Base-by-base conservation (phyloP, 2,797 vertebrate species). In the Takifugu ocellatus region DNA sequence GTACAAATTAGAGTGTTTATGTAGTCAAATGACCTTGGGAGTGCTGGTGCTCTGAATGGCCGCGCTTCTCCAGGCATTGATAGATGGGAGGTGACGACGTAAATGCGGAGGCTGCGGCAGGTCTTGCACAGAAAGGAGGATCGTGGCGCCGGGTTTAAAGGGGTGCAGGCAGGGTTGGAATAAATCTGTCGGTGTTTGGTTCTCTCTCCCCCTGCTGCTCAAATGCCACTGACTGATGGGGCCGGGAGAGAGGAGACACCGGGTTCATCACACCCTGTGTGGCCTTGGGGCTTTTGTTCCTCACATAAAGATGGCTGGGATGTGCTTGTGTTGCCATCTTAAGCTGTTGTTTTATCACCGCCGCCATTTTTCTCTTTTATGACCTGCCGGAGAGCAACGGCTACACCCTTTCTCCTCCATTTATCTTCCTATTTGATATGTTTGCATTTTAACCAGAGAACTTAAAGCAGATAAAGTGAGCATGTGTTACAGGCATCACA, bases 1-100 rank as follows among this genome's bases (percentile, higher is more conserved):
- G 59, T 50, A 69, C 84, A 71, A 84, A 90, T 83, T 74, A 74
- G 66, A 33, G 52, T 87, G 74, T 85, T 88, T 87, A 86, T 62
- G 75, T 58, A 81, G 79, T 84, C 61, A 82, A 79, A 80, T 75
- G 72, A 85, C 68, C 51, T 54, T 66, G 53, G 77, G 78, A 76
- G 76, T 9, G 62, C 58, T 70, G 70, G 15, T 53, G 70, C 69
- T 64, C 73, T 79, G 68, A 85, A 81, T 77, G 80, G 72, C 63
- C 57, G 67, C 25, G 71, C 75, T 49, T 84, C 68, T 61, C 31
- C 29, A 60, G 77, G 66, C 81, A 71, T 36, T 85, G 87, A 88
- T 82, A 48, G 79, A 89, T 84, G 79, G 72, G 69, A 80, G 75
- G 77, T 80, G 76, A 82, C 29, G 86, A 79, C 63, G 71, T 51